These are phyloP conservation scores for Nipponacmea schrenckii DNA, from an alignment of 2,888 invertebrate genomes.

Conservation along the genomic window DNA sequence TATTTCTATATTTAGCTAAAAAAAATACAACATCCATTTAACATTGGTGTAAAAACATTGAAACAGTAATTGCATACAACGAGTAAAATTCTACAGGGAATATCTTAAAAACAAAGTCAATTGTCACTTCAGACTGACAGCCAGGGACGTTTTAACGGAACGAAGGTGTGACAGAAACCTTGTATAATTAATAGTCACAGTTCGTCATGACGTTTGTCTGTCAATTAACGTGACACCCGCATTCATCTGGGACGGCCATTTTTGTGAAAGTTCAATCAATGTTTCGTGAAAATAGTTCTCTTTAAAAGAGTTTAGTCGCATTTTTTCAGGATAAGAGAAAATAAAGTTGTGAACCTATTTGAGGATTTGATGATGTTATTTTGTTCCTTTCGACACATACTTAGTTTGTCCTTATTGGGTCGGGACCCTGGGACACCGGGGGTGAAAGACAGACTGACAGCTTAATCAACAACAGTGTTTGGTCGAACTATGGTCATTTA, in stretches of 20 bases:
- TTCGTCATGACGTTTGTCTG: neutral
- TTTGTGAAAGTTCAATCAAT: no score
- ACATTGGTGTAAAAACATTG: no score
- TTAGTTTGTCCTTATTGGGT: neutral
- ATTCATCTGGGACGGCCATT: neutral
- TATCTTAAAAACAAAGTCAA: neutral
- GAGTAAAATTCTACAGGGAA: neutral
- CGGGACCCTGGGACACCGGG: neutral
- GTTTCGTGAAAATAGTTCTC: neutral
- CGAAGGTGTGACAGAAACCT: neutral
- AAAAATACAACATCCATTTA: no score
- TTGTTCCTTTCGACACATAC: no score
- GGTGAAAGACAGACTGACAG: neutral
- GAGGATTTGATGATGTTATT: no score
- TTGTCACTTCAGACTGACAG: neutral
- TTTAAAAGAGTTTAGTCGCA: neutral
- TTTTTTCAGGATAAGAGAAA: neutral
- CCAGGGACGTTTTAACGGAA: neutral
- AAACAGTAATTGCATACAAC: neutral
- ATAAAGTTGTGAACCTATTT: neutral
- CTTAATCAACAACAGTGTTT: neutral
- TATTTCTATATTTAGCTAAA: no score
- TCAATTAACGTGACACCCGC: neutral
- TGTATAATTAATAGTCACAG: constrained; percentile 1
- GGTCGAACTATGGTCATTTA: neutral